Base-by-base conservation (phyloP, 2,113 vertebrate species). In the Notiomystis cincta region DNA sequence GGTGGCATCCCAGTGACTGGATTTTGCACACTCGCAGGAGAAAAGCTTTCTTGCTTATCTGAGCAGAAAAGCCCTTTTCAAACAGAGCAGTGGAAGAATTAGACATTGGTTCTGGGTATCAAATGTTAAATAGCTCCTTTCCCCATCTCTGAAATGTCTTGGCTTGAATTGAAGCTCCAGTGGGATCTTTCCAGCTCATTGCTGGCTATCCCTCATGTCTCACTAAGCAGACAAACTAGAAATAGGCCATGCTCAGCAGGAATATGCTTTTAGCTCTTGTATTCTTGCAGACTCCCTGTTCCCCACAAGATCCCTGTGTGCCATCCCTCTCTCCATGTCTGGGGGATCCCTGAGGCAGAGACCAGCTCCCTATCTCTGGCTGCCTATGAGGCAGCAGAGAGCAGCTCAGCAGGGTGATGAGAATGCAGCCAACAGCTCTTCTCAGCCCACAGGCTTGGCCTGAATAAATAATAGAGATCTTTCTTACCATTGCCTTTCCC, bases 401-500 rank as follows among this genome's bases (percentile, higher is more conserved):
- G 44, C 53, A 65, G 45, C 67, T 80, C 71, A n/a, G 80, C 20
- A 28, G 21, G 65, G 13, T 44, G 48, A 30, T 42, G 25, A 75
- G 56, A 37, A 7, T 33, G 31, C 11, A 25, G 22, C 22, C 47
- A 83, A 24, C 37, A 77, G 40, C 25, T 83, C 27, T 48, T 62
- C 28, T 73, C 38, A 40, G 24, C 44, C n/a, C 33, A 22, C 19
- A 69, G 66, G 13, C 3, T 11, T 28, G 42, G 15, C 54, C 51
- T 25, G 4, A 88, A 54, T 54, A n/a, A 45, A 19, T 10, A 42
- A 24, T 24, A 2, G 7, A 18, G 19, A 56, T 51, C 33, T 71
- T 92, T 57, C 98, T 75, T 98, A 99, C 99, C 98, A 94, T 99
- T 13, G 99, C 99, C 96, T 99, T 99, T 71, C 99, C 99, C 69